Base-by-base conservation (phyloP, 2,113 vertebrate species). In the Emydocephalus ijimae region DNA sequence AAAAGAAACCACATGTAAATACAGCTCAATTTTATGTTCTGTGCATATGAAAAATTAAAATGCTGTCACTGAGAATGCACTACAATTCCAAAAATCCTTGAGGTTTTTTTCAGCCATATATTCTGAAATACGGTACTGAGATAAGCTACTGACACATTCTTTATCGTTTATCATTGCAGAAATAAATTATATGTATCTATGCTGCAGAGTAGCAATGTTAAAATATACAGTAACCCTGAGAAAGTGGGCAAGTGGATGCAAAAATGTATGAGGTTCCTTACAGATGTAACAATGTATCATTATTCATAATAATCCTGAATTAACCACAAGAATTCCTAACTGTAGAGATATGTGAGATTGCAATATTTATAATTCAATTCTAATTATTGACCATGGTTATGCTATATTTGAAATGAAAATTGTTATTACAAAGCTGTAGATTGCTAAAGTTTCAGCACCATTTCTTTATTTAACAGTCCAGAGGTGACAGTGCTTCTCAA, bases 321-420 rank as follows among this genome's bases (percentile, higher is more conserved):
- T 50, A 85, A 81, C 52, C 4, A 18, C 10, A 64, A 5, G 21
- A 64, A 87, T 90, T 93, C 15, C n/a, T 93, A 90, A 95, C 93
- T 96, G 90, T 93, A 94, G 95, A 92, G 95, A 93, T 94, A 96
- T 94, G 96, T 96, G 96, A 96, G 96, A 95, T 92, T 95, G 96
- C 96, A 97, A 95, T 96, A 95, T 96, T 94, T 95, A 95, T 96
- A 97, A 96, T 52, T 95, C 93, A 91, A 96, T 97, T 94, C 90
- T 21, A 29, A n/a, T 61, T 87, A 61, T 11, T 81, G 50, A 48
- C 61, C n/a, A 50, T 61, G 56, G 91, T 96, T 93, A 93, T 95
- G 92, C 92, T 91, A 54, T 93, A 92, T 94, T 96, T 94, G 96
- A 94, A 95, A 92, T 95, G 92, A 95, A 94, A 92, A 93, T 96